These are phyloP conservation scores for Phaonia tiefii DNA, from an alignment of 2,888 invertebrate species.

Conservation along the genomic window DNA sequence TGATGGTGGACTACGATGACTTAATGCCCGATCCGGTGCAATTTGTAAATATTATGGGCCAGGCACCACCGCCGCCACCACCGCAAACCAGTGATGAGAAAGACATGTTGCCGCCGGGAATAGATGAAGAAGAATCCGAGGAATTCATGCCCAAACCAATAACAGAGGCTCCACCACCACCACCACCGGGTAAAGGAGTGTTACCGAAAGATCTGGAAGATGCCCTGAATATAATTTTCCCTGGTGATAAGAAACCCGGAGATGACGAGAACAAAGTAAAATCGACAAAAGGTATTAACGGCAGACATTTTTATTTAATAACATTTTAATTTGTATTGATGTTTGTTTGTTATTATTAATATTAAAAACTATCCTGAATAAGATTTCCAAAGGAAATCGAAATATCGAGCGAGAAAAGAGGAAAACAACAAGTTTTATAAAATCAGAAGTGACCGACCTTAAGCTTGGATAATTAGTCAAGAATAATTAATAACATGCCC, in stretches of 20 bases:
- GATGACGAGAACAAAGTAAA: conserved; percentile 68
- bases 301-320: not conserved
- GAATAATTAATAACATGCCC: too few species aligned
- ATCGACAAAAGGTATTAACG: conserved; percentile 68
- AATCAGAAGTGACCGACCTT: too few species aligned
- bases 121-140: conserved; percentile 79
- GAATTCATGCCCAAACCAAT: conserved; percentile 81
- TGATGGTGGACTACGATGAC: conserved; percentile 80
- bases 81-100: conserved; percentile 74
- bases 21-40: conserved; percentile 81
- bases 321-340: too few species aligned
- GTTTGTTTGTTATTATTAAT: too few species aligned
- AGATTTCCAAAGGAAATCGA: too few species aligned
- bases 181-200: conserved; percentile 80
- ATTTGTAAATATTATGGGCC: conserved; percentile 79
- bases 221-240: conserved; percentile 84
- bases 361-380: too few species aligned
- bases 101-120: conserved; percentile 79
- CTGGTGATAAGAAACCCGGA: conserved; percentile 80
- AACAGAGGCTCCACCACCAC: conserved; percentile 79
- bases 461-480: too few species aligned
- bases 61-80: conserved; percentile 79
- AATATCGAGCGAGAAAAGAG: too few species aligned
- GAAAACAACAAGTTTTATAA: too few species aligned
- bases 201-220: conserved; percentile 84